phyloP scores from a whole-genome alignment of 2,113 vertebrate genomes.

The Pelecanoides urinatrix region DNA sequence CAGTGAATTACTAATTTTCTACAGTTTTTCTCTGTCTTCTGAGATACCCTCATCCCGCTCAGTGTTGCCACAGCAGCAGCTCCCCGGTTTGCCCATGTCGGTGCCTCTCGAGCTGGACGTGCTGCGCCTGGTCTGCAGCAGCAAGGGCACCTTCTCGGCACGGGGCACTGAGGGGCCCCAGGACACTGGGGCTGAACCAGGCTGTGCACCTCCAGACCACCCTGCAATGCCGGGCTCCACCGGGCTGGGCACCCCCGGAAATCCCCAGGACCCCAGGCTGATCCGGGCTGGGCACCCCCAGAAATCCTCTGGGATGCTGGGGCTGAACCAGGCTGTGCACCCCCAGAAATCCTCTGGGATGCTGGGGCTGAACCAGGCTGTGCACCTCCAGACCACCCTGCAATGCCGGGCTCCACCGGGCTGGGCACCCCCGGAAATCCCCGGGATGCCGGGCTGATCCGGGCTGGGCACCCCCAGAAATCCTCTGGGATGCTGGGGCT shows the following conservation, averaged over 20 bases:
- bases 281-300: too few relatives aligned
- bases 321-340: neutral
- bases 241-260: too few relatives aligned
- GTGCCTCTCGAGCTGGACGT: neutral
- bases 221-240: too few relatives aligned
- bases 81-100: fast-evolving
- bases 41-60: neutral
- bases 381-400: neutral
- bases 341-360: neutral
- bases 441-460: too few relatives aligned
- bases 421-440: too few relatives aligned
- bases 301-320: too few relatives aligned
- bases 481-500: neutral
- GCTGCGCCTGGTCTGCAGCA: neutral
- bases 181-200: fast-evolving
- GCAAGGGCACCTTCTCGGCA: neutral
- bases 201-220: too few relatives aligned
- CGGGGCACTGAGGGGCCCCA: neutral
- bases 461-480: neutral
- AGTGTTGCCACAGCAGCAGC: neutral
- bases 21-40: neutral
- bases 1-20: neutral
- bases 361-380: neutral
- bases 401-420: too few relatives aligned
- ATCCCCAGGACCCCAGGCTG: too few relatives aligned